Base-by-base conservation (phyloP, 2,113 vertebrate genomes). In the Gambusia affinis region DNA sequence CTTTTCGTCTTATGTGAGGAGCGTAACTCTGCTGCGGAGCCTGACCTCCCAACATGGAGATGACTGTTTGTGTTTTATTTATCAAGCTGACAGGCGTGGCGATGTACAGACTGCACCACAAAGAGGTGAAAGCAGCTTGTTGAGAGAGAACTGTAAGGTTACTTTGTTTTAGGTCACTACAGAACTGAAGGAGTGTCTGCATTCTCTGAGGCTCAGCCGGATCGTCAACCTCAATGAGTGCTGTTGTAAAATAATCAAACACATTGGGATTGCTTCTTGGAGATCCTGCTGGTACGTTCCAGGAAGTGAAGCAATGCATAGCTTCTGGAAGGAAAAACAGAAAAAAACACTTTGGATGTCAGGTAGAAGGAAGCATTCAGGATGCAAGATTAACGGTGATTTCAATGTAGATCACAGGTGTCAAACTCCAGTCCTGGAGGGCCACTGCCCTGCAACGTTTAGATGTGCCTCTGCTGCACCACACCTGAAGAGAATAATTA, bases 191-290 rank as follows among this genome's bases (percentile, higher is more conserved):
- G 83, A 86, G 65, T 69, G 14, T 74, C 71, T 68, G 57, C 74
- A 75, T 86, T 80, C 76, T 76, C 37, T 80, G 60, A 51, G 63
- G 76, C 82, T 80, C 85, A 31, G 81, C 68, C 66, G 76, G 66
- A 81, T 87, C 80, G 90, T 91, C 91, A 67, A 70, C 78, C 73
- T 67, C 76, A 19, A 90, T 90, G 81, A 89, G 69, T 0, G 4
- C 88, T 84, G 87, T 64, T 70, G 47, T 91, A 81, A 91, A 89
- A 76, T 84, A 90, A 93, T 87, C 35, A 80, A 91, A 82, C 92
- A 87, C 60, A 42, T 67, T 64, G 80, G 80, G 80, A 87, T 90
- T 79, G 87, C 84, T 87, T 10, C 84, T 87, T 10, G 3, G 60
- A 76, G 65, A 63, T 75, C 76, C 64, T 28, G 3, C 31, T 17